Evolutionary conservation across 2,113 vertebrate genomes (phyloP).

Genomic region (Phocoena phocoena): DNA sequence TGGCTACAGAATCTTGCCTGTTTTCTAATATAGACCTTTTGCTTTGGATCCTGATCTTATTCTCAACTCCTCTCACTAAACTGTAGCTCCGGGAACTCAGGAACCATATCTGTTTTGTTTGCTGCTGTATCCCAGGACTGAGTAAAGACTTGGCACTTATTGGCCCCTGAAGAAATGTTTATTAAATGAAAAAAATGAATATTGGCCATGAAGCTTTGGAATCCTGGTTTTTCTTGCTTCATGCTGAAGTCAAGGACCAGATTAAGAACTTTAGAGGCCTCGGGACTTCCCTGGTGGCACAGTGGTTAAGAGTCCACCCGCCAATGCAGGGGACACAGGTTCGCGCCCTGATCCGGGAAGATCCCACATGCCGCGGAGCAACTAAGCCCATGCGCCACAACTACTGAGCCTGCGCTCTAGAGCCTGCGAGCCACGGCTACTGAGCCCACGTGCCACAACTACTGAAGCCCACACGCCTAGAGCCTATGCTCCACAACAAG

Average conservation of each 20-base stretch:
- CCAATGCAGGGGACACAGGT: too few relatives aligned
- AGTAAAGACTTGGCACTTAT: slow-evolving; percentile 11
- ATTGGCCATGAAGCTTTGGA: slow-evolving; percentile 27
- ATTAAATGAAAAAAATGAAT: slow-evolving; percentile 35
- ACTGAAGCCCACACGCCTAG: too few relatives aligned
- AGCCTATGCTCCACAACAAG: too few relatives aligned
- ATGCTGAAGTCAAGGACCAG: background rate
- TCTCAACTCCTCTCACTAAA: background rate
- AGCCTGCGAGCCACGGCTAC: too few relatives aligned
- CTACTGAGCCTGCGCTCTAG: too few relatives aligned
- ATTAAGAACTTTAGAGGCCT: slow-evolving; percentile 24
- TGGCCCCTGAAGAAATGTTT: slow-evolving; percentile 26
- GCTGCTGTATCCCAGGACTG: background rate
- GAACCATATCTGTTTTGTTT: slow-evolving; percentile 28
- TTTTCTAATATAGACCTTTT: slow-evolving; percentile 2
- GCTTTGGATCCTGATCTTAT: background rate
- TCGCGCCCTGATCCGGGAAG: too few relatives aligned
- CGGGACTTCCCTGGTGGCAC: too few relatives aligned
- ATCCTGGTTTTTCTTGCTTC: slow-evolving; percentile 16
- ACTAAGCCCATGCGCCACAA: too few relatives aligned
- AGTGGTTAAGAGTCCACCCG: too few relatives aligned
- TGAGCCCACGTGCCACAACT: too few relatives aligned
- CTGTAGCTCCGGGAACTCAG: background rate
- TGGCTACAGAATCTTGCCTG: background rate
- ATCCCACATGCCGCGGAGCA: too few relatives aligned